phyloP scores from a whole-genome alignment of 2,888 invertebrate genomes.

The Scrobipalpa costella region DNA sequence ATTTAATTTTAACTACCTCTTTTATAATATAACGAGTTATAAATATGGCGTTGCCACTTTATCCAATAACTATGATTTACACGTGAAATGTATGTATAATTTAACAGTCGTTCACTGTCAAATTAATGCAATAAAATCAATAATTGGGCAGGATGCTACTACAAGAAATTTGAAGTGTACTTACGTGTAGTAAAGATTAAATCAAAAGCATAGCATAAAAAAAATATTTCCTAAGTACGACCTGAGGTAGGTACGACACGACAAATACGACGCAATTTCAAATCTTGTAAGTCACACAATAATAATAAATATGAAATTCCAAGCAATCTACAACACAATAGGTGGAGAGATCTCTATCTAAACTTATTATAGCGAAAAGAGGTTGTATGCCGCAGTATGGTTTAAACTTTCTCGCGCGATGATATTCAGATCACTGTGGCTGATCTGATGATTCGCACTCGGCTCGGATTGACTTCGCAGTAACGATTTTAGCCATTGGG shows the following conservation, averaged over 20 bases:
- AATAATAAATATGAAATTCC: slow-evolving; percentile 9
- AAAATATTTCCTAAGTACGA: not conserved
- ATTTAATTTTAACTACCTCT: too few relatives aligned
- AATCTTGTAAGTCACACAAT: not conserved
- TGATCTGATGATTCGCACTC: slow-evolving; percentile 42
- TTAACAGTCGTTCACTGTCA: too few relatives aligned
- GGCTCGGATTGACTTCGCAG: not conserved
- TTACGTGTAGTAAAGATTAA: too few relatives aligned
- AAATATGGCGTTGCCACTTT: too few relatives aligned
- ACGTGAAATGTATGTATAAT: too few relatives aligned
- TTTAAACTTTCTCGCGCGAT: slow-evolving; percentile 53
- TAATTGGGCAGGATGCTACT: too few relatives aligned
- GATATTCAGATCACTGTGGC: slow-evolving; percentile 47
- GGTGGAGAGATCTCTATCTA: slow-evolving; percentile 39
- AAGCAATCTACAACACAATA: slow-evolving; percentile 26
- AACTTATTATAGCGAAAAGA: slow-evolving; percentile 47
- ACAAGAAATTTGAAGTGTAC: too few relatives aligned
- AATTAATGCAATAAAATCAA: too few relatives aligned
- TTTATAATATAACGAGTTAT: too few relatives aligned
- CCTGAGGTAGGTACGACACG: not conserved
- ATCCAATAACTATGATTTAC: too few relatives aligned
- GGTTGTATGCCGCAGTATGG: slow-evolving; percentile 32
- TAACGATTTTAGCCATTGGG: not conserved
- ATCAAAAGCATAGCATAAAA: not conserved
- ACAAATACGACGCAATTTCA: not conserved